Conservation (phyloP, 2,113 vertebrate species). For the Micronycteris hirsuta region DNA sequence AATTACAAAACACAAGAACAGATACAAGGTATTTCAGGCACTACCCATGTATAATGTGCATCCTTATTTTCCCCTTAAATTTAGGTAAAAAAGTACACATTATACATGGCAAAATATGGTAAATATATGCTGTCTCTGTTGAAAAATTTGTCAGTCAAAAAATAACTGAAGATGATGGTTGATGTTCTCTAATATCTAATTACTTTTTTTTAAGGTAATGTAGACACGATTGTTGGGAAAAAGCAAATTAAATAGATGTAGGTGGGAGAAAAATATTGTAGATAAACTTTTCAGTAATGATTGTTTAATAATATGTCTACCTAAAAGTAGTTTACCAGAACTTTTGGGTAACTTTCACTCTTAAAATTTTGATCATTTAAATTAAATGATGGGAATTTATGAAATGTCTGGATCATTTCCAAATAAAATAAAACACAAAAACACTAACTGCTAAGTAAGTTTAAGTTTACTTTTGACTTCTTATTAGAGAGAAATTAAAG, state of each 20-base stretch:
- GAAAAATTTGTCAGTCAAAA: neutral
- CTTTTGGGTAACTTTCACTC: neutral
- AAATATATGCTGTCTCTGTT: neutral
- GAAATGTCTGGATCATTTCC: neutral
- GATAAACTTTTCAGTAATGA: neutral
- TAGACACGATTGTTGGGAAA: neutral
- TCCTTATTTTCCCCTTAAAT: too few relatives aligned
- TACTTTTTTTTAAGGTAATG: neutral
- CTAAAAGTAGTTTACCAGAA: neutral
- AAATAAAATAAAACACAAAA: neutral
- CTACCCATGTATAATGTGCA: too few relatives aligned
- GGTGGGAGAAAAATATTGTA: neutral
- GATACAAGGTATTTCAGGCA: too few relatives aligned
- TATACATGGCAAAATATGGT: too few relatives aligned
- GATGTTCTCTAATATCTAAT: neutral
- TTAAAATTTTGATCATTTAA: neutral
- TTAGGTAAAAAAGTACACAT: too few relatives aligned
- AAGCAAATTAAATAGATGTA: neutral
- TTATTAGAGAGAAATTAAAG: neutral
- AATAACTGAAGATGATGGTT: too few relatives aligned
- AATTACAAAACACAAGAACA: too few relatives aligned
- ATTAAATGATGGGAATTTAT: neutral
- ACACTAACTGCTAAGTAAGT: neutral
- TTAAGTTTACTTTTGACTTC: neutral
- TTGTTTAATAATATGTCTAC: neutral